Conservation (phyloP, 2,113 vertebrate genomes). For the Tilapia sparmanii region DNA sequence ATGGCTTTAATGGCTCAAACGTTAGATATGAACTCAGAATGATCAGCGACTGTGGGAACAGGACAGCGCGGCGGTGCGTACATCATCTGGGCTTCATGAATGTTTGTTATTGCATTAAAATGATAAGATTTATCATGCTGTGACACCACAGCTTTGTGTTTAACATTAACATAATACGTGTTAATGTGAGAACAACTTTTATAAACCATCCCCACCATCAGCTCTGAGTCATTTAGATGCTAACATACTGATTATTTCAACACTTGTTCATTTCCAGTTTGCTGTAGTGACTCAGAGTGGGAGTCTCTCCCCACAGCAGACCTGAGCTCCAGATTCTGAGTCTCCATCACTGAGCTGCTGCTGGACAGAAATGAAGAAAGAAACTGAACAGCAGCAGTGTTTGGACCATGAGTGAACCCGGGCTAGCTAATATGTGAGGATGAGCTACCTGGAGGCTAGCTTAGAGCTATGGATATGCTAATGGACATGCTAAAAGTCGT, state of each 20-base stretch:
- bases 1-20: background rate
- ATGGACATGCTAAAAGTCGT: background rate
- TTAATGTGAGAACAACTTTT: background rate
- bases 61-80: background rate
- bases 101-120: background rate
- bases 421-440: background rate
- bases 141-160: background rate
- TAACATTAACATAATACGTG: background rate
- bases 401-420: background rate
- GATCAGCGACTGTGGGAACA: background rate
- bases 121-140: background rate
- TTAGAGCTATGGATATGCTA: background rate
- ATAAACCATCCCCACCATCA: background rate
- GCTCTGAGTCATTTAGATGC: background rate
- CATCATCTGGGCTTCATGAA: background rate
- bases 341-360: background rate
- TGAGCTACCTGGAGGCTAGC: background rate
- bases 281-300: background rate
- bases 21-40: background rate
- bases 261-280: background rate
- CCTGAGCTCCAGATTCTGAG: background rate
- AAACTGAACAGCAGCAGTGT: background rate
- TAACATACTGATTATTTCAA: background rate
- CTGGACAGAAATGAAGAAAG: background rate
- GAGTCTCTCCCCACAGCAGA: background rate